phyloP scores from a whole-genome alignment of 2,113 vertebrate genomes.

The Apodemus speciosus region DNA sequence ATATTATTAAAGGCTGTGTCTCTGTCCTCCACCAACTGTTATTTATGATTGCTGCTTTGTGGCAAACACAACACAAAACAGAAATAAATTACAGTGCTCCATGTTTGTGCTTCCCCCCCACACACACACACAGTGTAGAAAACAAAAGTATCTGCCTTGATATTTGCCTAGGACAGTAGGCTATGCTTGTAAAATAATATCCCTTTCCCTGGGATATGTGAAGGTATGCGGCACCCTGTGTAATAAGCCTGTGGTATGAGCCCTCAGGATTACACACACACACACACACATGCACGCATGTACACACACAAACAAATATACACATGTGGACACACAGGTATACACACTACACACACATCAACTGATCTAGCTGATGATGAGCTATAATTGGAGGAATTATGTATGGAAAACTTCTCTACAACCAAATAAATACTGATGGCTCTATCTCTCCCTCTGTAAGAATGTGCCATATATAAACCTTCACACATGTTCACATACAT shows the following conservation, averaged over 20 bases:
- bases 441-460: not conserved
- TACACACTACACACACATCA: not conserved
- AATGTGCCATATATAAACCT: too few species aligned
- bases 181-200: conserved; percentile 54
- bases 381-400: not conserved
- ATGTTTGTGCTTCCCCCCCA: not conserved
- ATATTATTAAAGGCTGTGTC: conserved; percentile 71
- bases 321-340: too few species aligned
- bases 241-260: not conserved
- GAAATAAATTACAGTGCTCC: conserved; percentile 61
- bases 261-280: not conserved
- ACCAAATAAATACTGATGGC: not conserved
- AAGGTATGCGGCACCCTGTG: conserved; percentile 34
- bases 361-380: conserved; percentile 1
- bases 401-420: not conserved
- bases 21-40: conserved; percentile 43
- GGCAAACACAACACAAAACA: conserved; percentile 64
- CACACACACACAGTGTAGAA: conserved; percentile 25
- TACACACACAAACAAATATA: too few species aligned
- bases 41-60: conserved; percentile 74
- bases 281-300: too few species aligned
- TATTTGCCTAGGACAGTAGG: not conserved
- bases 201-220: not conserved
- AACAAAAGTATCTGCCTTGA: conserved; percentile 58
- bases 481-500: not conserved